Base-by-base conservation (phyloP, 1,140 invertebrate species). In the Brachionus angularis region DNA sequence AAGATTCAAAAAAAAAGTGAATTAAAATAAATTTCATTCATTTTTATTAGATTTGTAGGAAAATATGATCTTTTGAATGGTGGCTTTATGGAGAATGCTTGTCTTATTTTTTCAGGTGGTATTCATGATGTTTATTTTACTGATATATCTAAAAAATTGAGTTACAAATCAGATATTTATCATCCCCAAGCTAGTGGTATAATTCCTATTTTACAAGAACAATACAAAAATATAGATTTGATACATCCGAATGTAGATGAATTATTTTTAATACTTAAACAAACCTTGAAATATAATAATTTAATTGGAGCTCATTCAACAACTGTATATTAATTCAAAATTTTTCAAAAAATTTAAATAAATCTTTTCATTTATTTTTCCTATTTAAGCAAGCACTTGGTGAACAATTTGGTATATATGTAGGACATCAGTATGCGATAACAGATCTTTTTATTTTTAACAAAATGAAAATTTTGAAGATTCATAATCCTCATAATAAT, bases 401-500 rank as follows among this genome's bases (percentile, higher is more conserved):
- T 14, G 62, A 58, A 27, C 62, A 67, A 31, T 47, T 16, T 21
- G 62, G 62, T 21, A 16, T 31, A 25, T 31, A 31, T n/a, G 36
- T 31, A 47, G 18, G 1, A 8, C 62, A 67, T 31, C 62, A 67
- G 42, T 67, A 67, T 47, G 62, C 62, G 2, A 25, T 67, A 5
- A 67, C 62, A 46, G 29, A 21, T 23, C 39, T 25, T 31, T 67
- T 67, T 67, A 14, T 67, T 18, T 8, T 23, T 5, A 49, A 67
- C 21, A 36, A 49, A 12, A 33, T 33, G 42, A 67, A 67, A 47
- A 34, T 67, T 25, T 16, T 67, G 16, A 67, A 29, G 36, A 25
- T 67, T 46, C 62, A 67, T 34, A 67, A 67, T 50, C 62, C 62
- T 3, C 62, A 67, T 23, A 67, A 67, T 50, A n/a, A 31, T 16